Percentiles rank a stretch among this genome's conserved stretches.
phyloP scores from a whole-genome alignment of 2,888 invertebrate species.

The Torymus tubicola region DNA sequence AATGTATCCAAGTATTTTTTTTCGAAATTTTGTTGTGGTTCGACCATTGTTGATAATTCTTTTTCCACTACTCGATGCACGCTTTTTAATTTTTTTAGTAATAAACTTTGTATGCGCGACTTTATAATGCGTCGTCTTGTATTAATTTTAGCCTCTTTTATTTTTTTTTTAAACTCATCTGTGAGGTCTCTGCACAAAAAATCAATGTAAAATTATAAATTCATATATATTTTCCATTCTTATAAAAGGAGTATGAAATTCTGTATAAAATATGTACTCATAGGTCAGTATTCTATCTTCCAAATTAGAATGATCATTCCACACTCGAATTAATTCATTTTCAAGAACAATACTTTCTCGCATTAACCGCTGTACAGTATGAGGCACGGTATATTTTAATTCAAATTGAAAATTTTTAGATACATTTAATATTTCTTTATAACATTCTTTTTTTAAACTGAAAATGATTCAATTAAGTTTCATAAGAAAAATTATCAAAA shows the following conservation, averaged over 20 bases:
- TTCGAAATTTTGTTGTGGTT: slow-evolving; percentile 35
- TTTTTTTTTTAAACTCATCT: slow-evolving; percentile 30
- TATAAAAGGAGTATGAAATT: background rate
- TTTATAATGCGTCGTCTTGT: slow-evolving; percentile 57
- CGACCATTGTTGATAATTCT: slow-evolving; percentile 43
- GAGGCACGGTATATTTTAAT: slow-evolving; percentile 59
- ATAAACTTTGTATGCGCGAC: slow-evolving; percentile 60
- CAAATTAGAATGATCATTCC: slow-evolving; percentile 33
- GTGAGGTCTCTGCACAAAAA: background rate
- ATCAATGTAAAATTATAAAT: background rate
- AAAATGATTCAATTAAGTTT: background rate
- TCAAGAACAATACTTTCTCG: slow-evolving; percentile 68
- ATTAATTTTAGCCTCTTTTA: slow-evolving; percentile 13
- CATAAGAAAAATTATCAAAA: background rate
- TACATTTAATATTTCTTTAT: slow-evolving; percentile 63
- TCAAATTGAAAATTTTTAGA: slow-evolving; percentile 66
- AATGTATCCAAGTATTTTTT: slow-evolving; percentile 42
- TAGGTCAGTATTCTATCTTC: background rate
- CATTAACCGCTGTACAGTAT: slow-evolving; percentile 65
- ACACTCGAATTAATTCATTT: slow-evolving; percentile 60
- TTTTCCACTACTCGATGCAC: slow-evolving; percentile 44
- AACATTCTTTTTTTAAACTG: slow-evolving; percentile 69
- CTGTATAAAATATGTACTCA: slow-evolving; percentile 17
- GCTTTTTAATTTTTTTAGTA: slow-evolving; percentile 59
- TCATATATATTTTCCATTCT: background rate